Conservation (phyloP, 2,113 vertebrate species). For the Lethenteron camtschaticum region DNA sequence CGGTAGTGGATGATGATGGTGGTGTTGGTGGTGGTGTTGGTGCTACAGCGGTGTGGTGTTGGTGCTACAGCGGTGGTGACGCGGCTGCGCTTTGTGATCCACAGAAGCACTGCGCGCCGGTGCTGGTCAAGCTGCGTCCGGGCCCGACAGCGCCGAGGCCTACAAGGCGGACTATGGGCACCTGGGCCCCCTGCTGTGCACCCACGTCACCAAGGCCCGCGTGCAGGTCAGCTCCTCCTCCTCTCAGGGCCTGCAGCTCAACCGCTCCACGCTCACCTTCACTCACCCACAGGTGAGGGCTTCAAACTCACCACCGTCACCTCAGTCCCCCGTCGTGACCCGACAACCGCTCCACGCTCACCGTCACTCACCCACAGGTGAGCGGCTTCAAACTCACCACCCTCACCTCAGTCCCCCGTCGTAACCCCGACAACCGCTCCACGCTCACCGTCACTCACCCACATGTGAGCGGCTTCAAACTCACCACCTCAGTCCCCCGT, state of each 20-base stretch:
- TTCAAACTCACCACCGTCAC: not conserved
- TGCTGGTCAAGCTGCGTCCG: constrained; percentile 49
- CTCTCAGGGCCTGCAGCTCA: constrained; percentile 56
- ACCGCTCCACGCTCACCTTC: constrained; percentile 72
- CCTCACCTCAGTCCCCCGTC: not conserved
- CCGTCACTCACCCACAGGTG: constrained; percentile 54
- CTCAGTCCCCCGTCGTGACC: not conserved
- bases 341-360: constrained; percentile 57
- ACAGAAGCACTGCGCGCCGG: constrained; percentile 69
- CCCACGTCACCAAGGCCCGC: constrained; percentile 57
- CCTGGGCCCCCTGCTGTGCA: constrained; percentile 53
- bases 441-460: too few relatives aligned
- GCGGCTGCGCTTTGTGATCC: not conserved
- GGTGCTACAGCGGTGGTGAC: too few relatives aligned
- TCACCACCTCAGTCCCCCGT: too few relatives aligned
- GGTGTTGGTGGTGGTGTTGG: too few relatives aligned
- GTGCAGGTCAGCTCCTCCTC: constrained; percentile 40
- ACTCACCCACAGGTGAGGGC: constrained; percentile 35
- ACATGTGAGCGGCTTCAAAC: too few relatives aligned
- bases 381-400: not conserved
- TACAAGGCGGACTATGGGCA: constrained; percentile 54
- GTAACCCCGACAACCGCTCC: not conserved
- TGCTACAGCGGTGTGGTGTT: too few relatives aligned
- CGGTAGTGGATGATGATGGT: too few relatives aligned
- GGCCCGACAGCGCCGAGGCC: constrained; percentile 45